These are phyloP conservation scores for Anthoptus insignis DNA, from an alignment of 2,888 invertebrate genomes.

Conservation along the genomic window DNA sequence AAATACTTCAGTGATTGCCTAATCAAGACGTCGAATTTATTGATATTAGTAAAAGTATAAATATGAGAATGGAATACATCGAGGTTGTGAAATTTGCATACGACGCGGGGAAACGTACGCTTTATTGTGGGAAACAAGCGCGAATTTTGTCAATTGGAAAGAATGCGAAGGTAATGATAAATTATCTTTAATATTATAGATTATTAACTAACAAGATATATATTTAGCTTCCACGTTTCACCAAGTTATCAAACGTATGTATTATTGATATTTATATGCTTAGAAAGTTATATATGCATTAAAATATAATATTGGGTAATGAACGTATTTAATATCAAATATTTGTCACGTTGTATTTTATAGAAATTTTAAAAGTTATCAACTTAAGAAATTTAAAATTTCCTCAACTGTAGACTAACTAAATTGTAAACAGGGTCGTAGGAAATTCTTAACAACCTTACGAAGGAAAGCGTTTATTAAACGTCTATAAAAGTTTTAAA, in stretches of 20 bases:
- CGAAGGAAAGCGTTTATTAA: slow-evolving; percentile 17
- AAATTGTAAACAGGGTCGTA: slow-evolving; percentile 28
- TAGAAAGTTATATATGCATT: background rate
- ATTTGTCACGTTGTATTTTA: slow-evolving; percentile 32
- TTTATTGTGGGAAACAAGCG: slow-evolving; percentile 37
- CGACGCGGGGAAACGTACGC: slow-evolving; percentile 31
- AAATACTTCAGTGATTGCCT: background rate
- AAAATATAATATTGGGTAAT: background rate
- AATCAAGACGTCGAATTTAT: slow-evolving; percentile 53
- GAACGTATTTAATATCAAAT: background rate
- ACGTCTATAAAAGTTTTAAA: slow-evolving; percentile 2
- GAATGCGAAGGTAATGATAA: slow-evolving; percentile 14
- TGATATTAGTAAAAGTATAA: slow-evolving; percentile 45
- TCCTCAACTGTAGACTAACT: slow-evolving; percentile 27
- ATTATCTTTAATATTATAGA: slow-evolving; percentile 7
- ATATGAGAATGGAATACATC: slow-evolving; percentile 37
- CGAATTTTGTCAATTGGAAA: slow-evolving; percentile 43
- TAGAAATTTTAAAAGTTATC: slow-evolving; percentile 24
- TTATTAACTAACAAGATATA: background rate
- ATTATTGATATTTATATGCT: background rate
- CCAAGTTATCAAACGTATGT: background rate
- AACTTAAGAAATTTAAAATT: slow-evolving; percentile 22
- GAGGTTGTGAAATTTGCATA: slow-evolving; percentile 39
- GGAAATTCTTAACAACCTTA: slow-evolving; percentile 27
- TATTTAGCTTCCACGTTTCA: background rate